Evolutionary conservation across 2,797 vertebrate species (phyloP).

Genomic region (Esox masquinongy): DNA sequence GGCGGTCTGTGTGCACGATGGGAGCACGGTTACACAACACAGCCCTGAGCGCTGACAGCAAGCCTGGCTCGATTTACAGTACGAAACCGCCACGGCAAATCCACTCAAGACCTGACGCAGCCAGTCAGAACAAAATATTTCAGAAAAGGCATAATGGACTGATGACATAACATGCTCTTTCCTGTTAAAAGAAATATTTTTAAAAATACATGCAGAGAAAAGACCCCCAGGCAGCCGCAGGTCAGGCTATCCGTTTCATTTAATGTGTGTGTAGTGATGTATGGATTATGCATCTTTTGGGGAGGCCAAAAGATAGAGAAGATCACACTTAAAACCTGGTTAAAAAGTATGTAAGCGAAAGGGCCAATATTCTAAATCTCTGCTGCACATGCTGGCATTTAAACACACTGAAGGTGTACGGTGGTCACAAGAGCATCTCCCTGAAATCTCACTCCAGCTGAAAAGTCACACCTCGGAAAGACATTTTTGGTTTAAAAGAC

Average conservation of each 20-base stretch:
- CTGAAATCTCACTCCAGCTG: too few species aligned
- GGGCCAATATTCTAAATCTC: too few species aligned
- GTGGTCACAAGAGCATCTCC: too few species aligned
- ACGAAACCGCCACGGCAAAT: constrained; percentile 16
- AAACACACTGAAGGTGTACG: too few species aligned
- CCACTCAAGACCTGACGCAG: constrained; percentile 21
- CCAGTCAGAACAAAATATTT: constrained; percentile 24
- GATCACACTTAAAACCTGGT: constrained; percentile 40
- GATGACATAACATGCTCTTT: constrained; percentile 33
- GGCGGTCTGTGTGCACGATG: constrained; percentile 6
- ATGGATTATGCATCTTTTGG: constrained; percentile 30
- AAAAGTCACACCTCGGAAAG: too few species aligned
- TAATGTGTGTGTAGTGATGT: constrained; percentile 18
- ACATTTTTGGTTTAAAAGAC: too few species aligned
- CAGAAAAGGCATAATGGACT: constrained; percentile 15
- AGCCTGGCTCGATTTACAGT: constrained; percentile 13
- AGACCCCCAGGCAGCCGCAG: background rate
- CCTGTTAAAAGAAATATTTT: background rate
- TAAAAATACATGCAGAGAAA: too few species aligned
- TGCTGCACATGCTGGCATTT: too few species aligned
- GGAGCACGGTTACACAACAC: constrained; percentile 38
- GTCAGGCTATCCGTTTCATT: background rate
- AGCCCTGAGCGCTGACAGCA: constrained; percentile 1
- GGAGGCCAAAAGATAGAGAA: constrained; percentile 55
- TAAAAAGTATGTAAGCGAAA: too few species aligned